These are phyloP conservation scores for Lycia hirtaria DNA, from an alignment of 2,888 invertebrate species.

Conservation along the genomic window DNA sequence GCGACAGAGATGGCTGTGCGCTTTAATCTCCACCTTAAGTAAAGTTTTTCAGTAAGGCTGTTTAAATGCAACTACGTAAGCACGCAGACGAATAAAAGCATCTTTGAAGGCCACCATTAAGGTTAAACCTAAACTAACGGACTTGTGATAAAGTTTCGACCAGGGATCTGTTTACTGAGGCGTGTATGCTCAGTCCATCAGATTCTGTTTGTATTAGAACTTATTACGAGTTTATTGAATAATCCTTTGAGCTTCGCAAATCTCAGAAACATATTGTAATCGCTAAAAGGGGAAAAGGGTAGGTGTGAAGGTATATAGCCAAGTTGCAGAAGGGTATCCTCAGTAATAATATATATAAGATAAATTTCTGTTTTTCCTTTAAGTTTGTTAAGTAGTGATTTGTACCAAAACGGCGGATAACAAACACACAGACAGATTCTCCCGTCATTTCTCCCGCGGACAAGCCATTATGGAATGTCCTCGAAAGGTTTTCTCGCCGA, in stretches of 20 bases:
- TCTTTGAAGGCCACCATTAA: constrained; percentile 16
- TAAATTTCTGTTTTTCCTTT: too few relatives aligned
- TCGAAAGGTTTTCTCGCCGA: too few relatives aligned
- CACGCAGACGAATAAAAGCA: constrained; percentile 6
- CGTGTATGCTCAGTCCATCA: constrained; percentile 12
- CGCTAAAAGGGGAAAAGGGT: too few relatives aligned
- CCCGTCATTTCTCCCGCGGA: too few relatives aligned
- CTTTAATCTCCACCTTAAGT: too few relatives aligned
- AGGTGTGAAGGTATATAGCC: too few relatives aligned
- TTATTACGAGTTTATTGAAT: constrained; percentile 10
- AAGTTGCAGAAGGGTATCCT: too few relatives aligned
- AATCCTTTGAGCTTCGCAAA: constrained; percentile 2
- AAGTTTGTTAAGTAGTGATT: too few relatives aligned
- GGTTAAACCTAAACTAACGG: constrained; percentile 27
- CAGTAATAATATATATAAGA: too few relatives aligned
- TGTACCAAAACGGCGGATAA: too few relatives aligned
- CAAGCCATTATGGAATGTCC: too few relatives aligned
- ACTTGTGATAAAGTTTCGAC: constrained; percentile 14
- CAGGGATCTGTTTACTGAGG: constrained; percentile 21
- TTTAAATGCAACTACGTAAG: constrained; percentile 1
- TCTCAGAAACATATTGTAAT: not conserved
- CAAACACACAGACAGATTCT: too few relatives aligned
- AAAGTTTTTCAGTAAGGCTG: not conserved
- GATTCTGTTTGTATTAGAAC: constrained; percentile 14
- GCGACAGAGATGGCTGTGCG: not conserved